These are phyloP conservation scores for Brenthis ino DNA, from an alignment of 2,888 invertebrate genomes.

Conservation along the genomic window DNA sequence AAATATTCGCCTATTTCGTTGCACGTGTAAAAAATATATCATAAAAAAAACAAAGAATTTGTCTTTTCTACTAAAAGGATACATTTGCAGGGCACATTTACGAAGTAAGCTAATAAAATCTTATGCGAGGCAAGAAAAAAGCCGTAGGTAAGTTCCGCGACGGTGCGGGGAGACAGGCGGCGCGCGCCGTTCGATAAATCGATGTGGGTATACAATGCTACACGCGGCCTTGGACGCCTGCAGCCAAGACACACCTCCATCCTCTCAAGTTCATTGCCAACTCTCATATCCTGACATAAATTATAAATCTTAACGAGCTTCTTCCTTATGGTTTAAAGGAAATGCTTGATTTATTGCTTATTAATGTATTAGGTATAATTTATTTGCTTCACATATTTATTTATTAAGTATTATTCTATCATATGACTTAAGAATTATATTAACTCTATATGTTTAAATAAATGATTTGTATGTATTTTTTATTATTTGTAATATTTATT, in stretches of 20 bases:
- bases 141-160: conserved; percentile 50
- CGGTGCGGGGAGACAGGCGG: conserved; percentile 51
- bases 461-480: too few species aligned
- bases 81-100: conserved; percentile 24
- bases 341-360: background rate
- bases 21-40: background rate
- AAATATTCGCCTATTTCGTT: background rate
- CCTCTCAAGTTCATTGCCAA: conserved; percentile 78
- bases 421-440: too few species aligned
- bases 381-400: background rate
- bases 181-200: conserved; percentile 81
- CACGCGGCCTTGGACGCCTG: conserved; percentile 74
- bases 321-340: background rate
- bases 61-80: conserved; percentile 3
- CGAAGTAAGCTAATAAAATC: conserved; percentile 38
- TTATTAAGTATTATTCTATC: too few species aligned
- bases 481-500: too few species aligned
- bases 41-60: background rate
- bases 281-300: conserved; percentile 44
- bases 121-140: conserved; percentile 41
- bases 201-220: conserved; percentile 73
- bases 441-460: too few species aligned
- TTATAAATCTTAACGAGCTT: conserved; percentile 21
- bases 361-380: background rate
- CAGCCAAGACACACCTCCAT: conserved; percentile 77